Evolutionary conservation across 1,140 invertebrate genomes (phyloP).

Genomic region (Plectrocnemia conspersa): DNA sequence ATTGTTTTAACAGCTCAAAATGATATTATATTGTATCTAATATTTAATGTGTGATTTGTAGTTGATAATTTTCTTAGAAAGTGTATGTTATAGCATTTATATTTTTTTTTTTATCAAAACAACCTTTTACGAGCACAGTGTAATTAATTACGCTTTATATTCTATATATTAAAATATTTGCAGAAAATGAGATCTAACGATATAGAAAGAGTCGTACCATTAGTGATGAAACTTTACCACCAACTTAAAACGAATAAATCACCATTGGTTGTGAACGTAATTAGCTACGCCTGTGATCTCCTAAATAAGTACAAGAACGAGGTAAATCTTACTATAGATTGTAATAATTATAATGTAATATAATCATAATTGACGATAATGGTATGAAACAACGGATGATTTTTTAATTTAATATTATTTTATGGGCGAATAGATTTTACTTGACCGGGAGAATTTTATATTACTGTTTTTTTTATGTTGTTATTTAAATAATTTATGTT

Average conservation of each 20-base stretch:
- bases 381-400: neutral
- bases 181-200: constrained; percentile 31
- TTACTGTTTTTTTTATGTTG: neutral
- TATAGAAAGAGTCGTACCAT: constrained; percentile 30
- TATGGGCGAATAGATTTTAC: neutral
- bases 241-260: constrained; percentile 22
- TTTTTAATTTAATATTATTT: neutral
- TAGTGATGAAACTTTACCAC: constrained; percentile 26
- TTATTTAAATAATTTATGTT: neutral
- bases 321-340: constrained; percentile 24
- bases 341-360: too few relatives aligned
- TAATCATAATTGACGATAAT: neutral
- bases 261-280: constrained; percentile 23
- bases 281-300: constrained; percentile 30
- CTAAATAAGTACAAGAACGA: constrained; percentile 27
- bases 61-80: too few relatives aligned
- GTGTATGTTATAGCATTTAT: too few relatives aligned
- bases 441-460: neutral
- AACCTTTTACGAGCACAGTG: too few relatives aligned
- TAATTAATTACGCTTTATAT: too few relatives aligned
- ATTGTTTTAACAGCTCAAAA: too few relatives aligned
- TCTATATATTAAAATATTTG: constrained; percentile 17
- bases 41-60: too few relatives aligned
- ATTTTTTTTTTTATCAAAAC: too few relatives aligned
- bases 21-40: too few relatives aligned